These are phyloP conservation scores for Pristis pectinata DNA, from an alignment of 2,797 vertebrate species.

Conservation along the genomic window DNA sequence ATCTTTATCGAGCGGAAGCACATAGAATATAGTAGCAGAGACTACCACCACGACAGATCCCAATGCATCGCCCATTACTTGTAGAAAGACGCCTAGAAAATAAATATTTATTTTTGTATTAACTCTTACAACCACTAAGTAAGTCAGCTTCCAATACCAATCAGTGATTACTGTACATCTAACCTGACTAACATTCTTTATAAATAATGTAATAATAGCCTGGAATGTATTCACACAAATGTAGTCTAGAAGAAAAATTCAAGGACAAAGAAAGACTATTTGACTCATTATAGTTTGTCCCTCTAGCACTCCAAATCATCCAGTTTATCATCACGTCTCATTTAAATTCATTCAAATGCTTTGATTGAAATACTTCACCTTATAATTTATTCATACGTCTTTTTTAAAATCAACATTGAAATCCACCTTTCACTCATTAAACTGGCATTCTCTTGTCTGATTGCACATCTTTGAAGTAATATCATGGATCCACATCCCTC, in stretches of 20 bases:
- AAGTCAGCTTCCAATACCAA: neutral
- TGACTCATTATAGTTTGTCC: neutral
- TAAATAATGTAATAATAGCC: neutral
- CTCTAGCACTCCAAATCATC: neutral
- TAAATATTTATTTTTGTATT: neutral
- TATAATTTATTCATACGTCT: neutral
- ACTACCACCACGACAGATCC: slow-evolving; percentile 74
- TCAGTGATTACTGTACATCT: neutral
- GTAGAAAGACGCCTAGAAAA: slow-evolving; percentile 69
- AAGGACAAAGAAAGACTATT: neutral
- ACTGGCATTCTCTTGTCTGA: neutral
- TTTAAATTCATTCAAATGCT: neutral
- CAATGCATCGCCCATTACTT: slow-evolving; percentile 74
- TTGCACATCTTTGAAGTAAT: neutral
- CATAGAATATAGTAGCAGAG: slow-evolving; percentile 68
- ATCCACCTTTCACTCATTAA: neutral
- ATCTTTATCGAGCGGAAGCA: slow-evolving; percentile 50
- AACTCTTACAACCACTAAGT: neutral
- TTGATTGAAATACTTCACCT: neutral
- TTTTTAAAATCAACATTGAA: neutral
- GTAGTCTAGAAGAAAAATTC: neutral
- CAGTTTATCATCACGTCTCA: neutral
- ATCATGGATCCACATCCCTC: neutral
- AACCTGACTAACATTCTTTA: neutral
- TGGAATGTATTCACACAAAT: neutral